Evolutionary conservation across 2,797 vertebrate genomes (phyloP).

Genomic region (Lateolabrax maculatus): DNA sequence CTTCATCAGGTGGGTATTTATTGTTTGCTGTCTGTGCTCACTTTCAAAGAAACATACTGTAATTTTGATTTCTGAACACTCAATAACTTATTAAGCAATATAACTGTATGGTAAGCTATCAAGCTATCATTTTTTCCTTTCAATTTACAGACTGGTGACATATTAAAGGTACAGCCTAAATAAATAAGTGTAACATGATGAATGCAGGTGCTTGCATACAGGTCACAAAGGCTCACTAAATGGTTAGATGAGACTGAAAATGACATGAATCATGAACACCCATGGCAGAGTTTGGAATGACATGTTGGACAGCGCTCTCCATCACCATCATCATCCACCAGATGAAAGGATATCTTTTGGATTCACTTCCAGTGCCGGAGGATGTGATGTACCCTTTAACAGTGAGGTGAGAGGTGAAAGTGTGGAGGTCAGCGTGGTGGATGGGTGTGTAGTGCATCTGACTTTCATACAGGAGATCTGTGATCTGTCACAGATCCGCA

Average conservation of each 20-base stretch:
- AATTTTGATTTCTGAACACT: too few relatives aligned
- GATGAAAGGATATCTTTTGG: neutral
- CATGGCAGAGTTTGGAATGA: too few relatives aligned
- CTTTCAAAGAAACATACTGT: too few relatives aligned
- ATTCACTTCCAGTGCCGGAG: neutral
- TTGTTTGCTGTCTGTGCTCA: too few relatives aligned
- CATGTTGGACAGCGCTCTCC: neutral
- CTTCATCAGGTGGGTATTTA: too few relatives aligned
- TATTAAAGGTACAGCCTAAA: too few relatives aligned
- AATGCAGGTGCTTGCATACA: neutral
- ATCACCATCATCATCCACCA: neutral
- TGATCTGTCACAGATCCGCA: too few relatives aligned
- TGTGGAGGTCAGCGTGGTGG: neutral
- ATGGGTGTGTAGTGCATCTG: neutral
- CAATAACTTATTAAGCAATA: too few relatives aligned
- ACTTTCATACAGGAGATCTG: neutral
- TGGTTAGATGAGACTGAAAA: neutral
- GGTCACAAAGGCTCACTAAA: neutral
- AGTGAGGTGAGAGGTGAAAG: neutral
- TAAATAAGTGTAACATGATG: neutral
- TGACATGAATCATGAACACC: too few relatives aligned
- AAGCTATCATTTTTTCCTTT: too few relatives aligned
- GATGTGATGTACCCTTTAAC: neutral
- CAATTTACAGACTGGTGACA: neutral
- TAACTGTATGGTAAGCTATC: too few relatives aligned